Base-by-base conservation (phyloP, 2,888 invertebrate species). In the Fragum fragum region DNA sequence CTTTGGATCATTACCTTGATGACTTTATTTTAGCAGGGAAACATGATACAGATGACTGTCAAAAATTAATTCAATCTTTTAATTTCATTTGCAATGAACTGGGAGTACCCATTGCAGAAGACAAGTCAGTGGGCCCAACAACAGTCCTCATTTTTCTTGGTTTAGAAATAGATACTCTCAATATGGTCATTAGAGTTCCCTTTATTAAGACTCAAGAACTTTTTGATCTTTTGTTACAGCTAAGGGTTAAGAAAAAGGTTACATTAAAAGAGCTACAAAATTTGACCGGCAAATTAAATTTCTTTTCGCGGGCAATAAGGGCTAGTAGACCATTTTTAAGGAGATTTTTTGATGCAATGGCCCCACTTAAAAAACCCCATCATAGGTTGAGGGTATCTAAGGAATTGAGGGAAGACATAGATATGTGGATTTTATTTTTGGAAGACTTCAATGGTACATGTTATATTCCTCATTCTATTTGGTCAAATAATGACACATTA, bases 211-310 rank as follows among this genome's bases (percentile, higher is more conserved):
- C 73, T 9, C 18, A n/a, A 14, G 63, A 76, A 53, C 32, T 73
- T 18, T 7, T 66, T 6, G 23, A 1, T 7, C 29, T 57, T 18
- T 39, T 82, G 26, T n/a, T 52, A 0, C 26, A 11, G 14, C 14
- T 76, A n/a, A 28, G 61, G 28, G 21, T 26, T 14, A 23, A 36
- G 75, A 68, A 29, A n/a, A 75, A 73, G 47, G 69, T 73, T 7
- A 80, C 66, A 18, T 26, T 83, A 18, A 76, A n/a, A 42, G 72
- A 79, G 0, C 23, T 83, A 26, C 83, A 83, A 47, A 75, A 66
- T n/a, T 66, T 81, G 26, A 28, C 66, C 28, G 74, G 74, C 0
- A 55, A 36, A 29, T 47, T 80, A 32, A 80, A 53, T 69, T 78
- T 82, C 53, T 76, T 63, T 55, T 53, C 71, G 14, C n/a, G 68